Evolutionary conservation across 1,140 invertebrate species (phyloP).

Genomic region (Meloidogyne floridensis): DNA sequence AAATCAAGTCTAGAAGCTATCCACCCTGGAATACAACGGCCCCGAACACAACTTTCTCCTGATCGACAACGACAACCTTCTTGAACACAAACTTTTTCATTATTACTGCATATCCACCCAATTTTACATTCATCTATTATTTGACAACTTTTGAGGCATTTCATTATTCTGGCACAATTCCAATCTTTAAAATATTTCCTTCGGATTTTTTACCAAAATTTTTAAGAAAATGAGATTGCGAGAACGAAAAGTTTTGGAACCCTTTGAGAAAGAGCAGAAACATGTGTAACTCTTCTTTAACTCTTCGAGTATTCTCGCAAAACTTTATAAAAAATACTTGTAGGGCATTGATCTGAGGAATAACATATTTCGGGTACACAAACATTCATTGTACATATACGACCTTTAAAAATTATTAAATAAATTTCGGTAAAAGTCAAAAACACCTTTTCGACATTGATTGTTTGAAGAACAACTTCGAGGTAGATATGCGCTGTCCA

Average conservation of each 20-base stretch:
- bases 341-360: neutral
- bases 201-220: too few relatives aligned
- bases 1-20: neutral
- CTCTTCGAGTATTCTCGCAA: too few relatives aligned
- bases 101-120: neutral
- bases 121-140: neutral
- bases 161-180: constrained; percentile 1
- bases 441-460: neutral
- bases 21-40: neutral
- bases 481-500: neutral
- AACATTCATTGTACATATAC: neutral
- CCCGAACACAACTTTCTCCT: neutral
- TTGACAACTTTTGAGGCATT: neutral
- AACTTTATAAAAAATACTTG: neutral
- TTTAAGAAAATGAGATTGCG: neutral
- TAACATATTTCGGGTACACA: neutral
- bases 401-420: neutral
- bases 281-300: too few relatives aligned
- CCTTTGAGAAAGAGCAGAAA: too few relatives aligned
- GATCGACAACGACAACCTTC: neutral
- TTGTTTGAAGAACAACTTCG: neutral
- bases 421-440: neutral
- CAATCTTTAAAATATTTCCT: neutral
- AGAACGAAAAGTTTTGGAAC: too few relatives aligned
- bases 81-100: neutral